Base-by-base conservation (phyloP, 2,888 invertebrate genomes). In the Rhogogaster chlorosoma region DNA sequence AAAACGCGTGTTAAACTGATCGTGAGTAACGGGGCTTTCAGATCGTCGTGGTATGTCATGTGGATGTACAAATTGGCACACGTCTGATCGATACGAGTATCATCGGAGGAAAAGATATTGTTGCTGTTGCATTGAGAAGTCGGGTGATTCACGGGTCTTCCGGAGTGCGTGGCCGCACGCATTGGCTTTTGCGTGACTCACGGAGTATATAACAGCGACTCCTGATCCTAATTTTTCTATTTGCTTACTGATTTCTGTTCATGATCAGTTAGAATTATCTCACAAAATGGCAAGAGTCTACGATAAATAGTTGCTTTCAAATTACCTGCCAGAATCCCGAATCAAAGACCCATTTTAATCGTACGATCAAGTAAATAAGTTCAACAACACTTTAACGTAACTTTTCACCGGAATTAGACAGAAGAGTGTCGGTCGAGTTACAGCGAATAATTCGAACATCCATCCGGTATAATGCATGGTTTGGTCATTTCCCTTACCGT, bases 131-230 rank as follows among this genome's bases (percentile, higher is more conserved):
- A 64, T 22, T 15, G 18, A 22, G 45, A 67, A 29, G 45, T 70
- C 82, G 53, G 88, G 88, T 90, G 90, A 90, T 87, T 90, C 90
- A 90, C 88, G 86, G 87, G 87, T 86, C 88, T 90, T 87, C 89
- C 89, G 88, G 89, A 88, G 88, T 89, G 90, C 89, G 89, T 90
- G 89, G 88, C 86, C 85, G 86, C 88, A 88, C 87, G 89, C 90
- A 87, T 87, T 42, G 42, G 32, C 42, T 26, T 82, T 57, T 84
- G 88, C 87, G 88, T 91, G 92, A 91, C 89, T 91, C 91, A 91
- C 42, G 36, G 57, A 38, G 84, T 45, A 42, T 45, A 42, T 42
- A 26, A n/a, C 12, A 42, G n/a, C n/a, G 71, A 73, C 71, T 36
- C 42, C 26, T 73, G 42, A 42, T 73, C 26, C 38, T 3, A 73